Evolutionary conservation across 1,140 invertebrate species (phyloP).

Genomic region (Euwallacea fornicatus): DNA sequence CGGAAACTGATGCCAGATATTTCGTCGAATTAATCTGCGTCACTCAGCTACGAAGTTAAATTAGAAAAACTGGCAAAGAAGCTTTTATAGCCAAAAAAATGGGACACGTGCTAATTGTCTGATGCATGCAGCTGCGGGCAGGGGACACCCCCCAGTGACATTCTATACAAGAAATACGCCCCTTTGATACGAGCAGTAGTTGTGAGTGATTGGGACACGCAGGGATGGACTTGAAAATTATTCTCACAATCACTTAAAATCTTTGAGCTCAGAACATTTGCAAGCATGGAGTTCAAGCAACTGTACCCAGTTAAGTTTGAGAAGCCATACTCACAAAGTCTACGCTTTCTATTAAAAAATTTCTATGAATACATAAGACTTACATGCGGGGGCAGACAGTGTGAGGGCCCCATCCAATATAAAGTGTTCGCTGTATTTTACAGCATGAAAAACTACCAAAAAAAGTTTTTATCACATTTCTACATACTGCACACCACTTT

Average conservation of each 20-base stretch:
- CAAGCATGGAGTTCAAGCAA: no score
- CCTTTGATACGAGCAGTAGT: conserved; percentile 25
- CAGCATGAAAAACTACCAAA: no score
- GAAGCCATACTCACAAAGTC: no score
- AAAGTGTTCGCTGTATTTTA: no score
- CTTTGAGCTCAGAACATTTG: not conserved
- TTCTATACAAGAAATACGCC: conserved; percentile 19
- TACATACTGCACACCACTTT: no score
- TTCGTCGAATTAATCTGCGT: conserved; percentile 19
- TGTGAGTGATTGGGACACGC: conserved; percentile 16
- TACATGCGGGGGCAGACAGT: no score
- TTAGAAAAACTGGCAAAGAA: conserved; percentile 1
- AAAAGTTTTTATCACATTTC: no score
- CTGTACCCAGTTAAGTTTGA: no score
- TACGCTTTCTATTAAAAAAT: no score
- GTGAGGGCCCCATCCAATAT: no score
- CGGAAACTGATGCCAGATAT: not conserved
- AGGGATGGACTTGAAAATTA: not conserved
- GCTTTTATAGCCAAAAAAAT: not conserved
- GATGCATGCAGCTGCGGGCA: conserved; percentile 19
- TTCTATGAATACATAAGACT: no score
- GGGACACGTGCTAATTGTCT: conserved; percentile 32
- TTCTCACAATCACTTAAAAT: not conserved
- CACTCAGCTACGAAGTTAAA: not conserved
- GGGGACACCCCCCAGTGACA: conserved; percentile 17